Evolutionary conservation across 2,797 vertebrate species (phyloP).

Genomic region (Tolypeutes matacus): DNA sequence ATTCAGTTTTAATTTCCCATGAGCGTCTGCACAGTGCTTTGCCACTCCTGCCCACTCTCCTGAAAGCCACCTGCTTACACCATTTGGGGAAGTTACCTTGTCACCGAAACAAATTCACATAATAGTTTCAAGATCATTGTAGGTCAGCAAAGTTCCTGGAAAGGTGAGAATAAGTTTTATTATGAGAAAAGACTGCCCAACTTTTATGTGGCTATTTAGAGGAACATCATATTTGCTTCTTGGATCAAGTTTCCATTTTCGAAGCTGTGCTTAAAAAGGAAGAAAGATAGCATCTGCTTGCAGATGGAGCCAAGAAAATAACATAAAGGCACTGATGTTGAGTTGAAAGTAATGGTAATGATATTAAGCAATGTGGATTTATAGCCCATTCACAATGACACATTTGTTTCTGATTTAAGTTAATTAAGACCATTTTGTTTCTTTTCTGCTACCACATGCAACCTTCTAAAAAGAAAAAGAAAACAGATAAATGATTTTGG

Average conservation of each 20-base stretch:
- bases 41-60: background rate
- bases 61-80: background rate
- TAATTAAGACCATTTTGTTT: slow-evolving; percentile 79
- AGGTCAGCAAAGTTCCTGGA: background rate
- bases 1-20: background rate
- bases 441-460: slow-evolving; percentile 66
- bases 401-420: slow-evolving; percentile 75
- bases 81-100: background rate
- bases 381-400: slow-evolving; percentile 46
- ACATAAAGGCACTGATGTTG: slow-evolving; percentile 23
- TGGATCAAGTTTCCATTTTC: slow-evolving; percentile 54
- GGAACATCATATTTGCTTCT: slow-evolving; percentile 23
- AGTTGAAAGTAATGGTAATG: slow-evolving; percentile 63
- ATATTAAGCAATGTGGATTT: slow-evolving; percentile 67
- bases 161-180: background rate
- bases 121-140: background rate
- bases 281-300: slow-evolving; percentile 67
- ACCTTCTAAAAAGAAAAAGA: slow-evolving; percentile 40
- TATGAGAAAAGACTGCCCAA: background rate
- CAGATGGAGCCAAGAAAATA: slow-evolving; percentile 57
- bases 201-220: background rate
- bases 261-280: slow-evolving; percentile 37
- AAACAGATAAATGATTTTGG: slow-evolving; percentile 51
- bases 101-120: background rate
- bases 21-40: background rate